A percentile compares a stretch with the other conserved stretches of the same genome.
phyloP scores from a whole-genome alignment of 2,888 invertebrate genomes.

The Miltochrista miniata region DNA sequence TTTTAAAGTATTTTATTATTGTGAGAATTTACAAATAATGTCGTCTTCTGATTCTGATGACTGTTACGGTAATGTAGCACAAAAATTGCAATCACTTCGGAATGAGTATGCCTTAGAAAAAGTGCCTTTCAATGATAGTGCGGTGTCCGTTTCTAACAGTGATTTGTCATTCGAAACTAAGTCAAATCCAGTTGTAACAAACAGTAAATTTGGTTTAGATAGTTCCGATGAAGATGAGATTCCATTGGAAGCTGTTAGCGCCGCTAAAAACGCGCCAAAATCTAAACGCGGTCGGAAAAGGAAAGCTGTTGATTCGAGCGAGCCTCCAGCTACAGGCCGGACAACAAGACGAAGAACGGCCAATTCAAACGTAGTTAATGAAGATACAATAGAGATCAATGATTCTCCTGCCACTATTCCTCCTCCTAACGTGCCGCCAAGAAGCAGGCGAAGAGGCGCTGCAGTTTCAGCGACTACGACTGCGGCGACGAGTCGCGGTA shows the following conservation, averaged over 20 bases:
- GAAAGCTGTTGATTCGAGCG: constrained; percentile 8
- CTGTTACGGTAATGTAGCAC: constrained; percentile 64
- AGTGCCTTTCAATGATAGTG: constrained; percentile 23
- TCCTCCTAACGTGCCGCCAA: not conserved
- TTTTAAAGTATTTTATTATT: not conserved
- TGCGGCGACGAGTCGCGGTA: not conserved
- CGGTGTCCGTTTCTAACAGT: constrained; percentile 23
- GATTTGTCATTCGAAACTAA: constrained; percentile 1
- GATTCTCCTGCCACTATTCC: not conserved
- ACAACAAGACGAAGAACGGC: constrained; percentile 12
- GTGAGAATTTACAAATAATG: constrained; percentile 27
- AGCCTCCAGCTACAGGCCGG: not conserved
- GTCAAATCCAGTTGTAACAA: constrained; percentile 1
- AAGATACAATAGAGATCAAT: not conserved
- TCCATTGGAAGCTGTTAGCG: constrained; percentile 43
- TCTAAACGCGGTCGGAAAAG: constrained; percentile 21
- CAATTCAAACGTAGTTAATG: constrained; percentile 11
- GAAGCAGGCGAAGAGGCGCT: not conserved
- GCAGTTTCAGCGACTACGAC: too few species aligned
- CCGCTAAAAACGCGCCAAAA: constrained; percentile 33
- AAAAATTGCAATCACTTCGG: constrained; percentile 56
- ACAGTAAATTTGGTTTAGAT: constrained; percentile 25
- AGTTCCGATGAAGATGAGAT: constrained; percentile 40
- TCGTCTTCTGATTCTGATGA: constrained; percentile 74
- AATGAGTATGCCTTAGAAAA: constrained; percentile 50